Base-by-base conservation (phyloP, 2,113 vertebrate species). In the Stegastes partitus region DNA sequence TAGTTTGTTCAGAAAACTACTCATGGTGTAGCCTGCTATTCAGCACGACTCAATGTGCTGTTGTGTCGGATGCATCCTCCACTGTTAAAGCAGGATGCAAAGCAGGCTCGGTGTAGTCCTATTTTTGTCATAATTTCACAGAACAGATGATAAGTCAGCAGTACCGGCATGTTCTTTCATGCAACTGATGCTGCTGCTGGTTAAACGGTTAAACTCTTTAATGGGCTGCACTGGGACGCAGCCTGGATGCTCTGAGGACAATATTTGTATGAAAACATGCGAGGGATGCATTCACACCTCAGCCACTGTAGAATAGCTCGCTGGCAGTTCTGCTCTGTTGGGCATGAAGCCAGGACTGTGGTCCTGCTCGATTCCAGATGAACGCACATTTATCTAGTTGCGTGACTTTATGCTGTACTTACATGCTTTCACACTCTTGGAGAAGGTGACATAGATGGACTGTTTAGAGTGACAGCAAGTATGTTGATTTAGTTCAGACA, bases 91-190 rank as follows among this genome's bases (percentile, higher is more conserved):
- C 31, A 34, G 31, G 31, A 34, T 34, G 31, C 8, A 34, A 7
- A 47, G 42, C 21, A 51, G 50, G 68, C 47, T 34, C 77, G 70
- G 71, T 74, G 72, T 10, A 0, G 58, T 79, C 87, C 92, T 31
- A 92, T 93, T 94, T 95, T 93, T 94, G 92, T 93, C 93, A 93
- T 90, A 92, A 93, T 95, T 95, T 95, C 93, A 93, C 69, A 76
- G 92, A 96, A 93, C 89, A 92, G 83, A 93, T 39, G 18, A 55
- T 68, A 49, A 80, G 54, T 28, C 39, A 78, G 74, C 61, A 57
- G 21, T 15, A 10, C 28, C 50, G 66, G 23, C 34, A 25, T n/a
- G 50, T 68, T 91, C 75, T 83, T 83, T 78, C 59, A 54, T 75
- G 59, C 71, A 74, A 45, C 69, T 76, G 58, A 70, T 19, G 11